phyloP scores from a whole-genome alignment of 2,113 vertebrate species.

The Misgurnus anguillicaudatus region DNA sequence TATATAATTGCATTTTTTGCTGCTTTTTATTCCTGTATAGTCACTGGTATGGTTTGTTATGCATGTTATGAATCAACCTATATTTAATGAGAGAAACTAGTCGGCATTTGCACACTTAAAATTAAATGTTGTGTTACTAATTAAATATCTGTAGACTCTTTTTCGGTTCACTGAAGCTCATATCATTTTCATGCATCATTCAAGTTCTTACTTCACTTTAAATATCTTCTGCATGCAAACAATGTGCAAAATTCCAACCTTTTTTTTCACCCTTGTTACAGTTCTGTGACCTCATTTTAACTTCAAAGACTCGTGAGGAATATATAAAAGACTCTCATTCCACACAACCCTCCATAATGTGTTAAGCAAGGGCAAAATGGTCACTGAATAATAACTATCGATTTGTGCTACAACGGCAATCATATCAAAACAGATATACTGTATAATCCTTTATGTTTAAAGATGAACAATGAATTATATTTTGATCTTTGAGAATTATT shows the following conservation, averaged over 20 bases:
- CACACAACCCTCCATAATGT: background rate
- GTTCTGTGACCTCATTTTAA: background rate
- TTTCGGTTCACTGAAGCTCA: background rate
- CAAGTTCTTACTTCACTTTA: background rate
- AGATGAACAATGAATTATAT: background rate
- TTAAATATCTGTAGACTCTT: background rate
- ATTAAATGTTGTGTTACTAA: background rate
- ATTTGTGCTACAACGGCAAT: constrained; percentile 1
- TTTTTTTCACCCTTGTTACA: background rate
- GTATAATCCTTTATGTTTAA: background rate
- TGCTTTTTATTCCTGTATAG: no score
- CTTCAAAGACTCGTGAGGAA: constrained; percentile 14
- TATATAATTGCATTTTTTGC: no score
- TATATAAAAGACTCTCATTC: constrained; percentile 1
- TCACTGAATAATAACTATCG: background rate
- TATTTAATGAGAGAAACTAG: background rate
- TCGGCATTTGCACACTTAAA: background rate
- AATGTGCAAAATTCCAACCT: background rate
- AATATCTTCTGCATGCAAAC: background rate
- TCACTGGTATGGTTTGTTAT: no score
- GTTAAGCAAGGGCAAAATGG: background rate
- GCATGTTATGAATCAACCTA: background rate
- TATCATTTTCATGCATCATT: background rate
- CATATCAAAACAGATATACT: background rate
- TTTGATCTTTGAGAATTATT: background rate